phyloP scores from a whole-genome alignment of 1,140 invertebrate genomes.

The Hestina assimilis region DNA sequence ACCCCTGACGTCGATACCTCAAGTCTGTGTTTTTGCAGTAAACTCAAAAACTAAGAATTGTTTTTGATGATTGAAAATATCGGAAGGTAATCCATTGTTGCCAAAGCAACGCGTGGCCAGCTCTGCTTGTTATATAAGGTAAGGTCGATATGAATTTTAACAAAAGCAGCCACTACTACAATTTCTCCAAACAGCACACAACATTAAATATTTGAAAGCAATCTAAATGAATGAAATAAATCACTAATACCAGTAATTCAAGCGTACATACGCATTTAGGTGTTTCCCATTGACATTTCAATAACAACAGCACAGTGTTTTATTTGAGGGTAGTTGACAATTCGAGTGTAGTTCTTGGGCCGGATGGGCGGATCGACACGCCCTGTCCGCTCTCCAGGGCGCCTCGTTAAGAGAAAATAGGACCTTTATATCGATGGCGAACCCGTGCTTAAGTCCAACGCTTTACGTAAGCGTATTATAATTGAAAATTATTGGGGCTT shows the following conservation, averaged over 20 bases:
- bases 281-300: conserved; percentile 23
- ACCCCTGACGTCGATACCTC: too few relatives aligned
- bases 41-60: too few relatives aligned
- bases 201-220: background rate
- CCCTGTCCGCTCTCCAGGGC: conserved; percentile 45
- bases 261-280: conserved; percentile 25
- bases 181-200: background rate
- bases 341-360: conserved; percentile 45
- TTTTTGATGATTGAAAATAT: too few relatives aligned
- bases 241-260: conserved; percentile 23
- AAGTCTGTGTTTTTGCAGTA: too few relatives aligned
- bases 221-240: conserved; percentile 5
- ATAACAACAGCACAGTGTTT: conserved; percentile 28
- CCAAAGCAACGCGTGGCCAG: too few relatives aligned
- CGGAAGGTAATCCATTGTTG: too few relatives aligned
- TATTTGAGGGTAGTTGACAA: conserved; percentile 41
- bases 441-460: conserved; percentile 28
- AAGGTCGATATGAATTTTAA: too few relatives aligned
- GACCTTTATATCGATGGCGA: conserved; percentile 35
- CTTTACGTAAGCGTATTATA: conserved; percentile 17
- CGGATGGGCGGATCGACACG: conserved; percentile 49
- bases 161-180: too few relatives aligned
- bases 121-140: too few relatives aligned
- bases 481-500: conserved; percentile 15
- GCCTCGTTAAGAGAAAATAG: conserved; percentile 46